Evolutionary conservation across 2,888 invertebrate genomes (phyloP).

Genomic region (Netelia virgata): DNA sequence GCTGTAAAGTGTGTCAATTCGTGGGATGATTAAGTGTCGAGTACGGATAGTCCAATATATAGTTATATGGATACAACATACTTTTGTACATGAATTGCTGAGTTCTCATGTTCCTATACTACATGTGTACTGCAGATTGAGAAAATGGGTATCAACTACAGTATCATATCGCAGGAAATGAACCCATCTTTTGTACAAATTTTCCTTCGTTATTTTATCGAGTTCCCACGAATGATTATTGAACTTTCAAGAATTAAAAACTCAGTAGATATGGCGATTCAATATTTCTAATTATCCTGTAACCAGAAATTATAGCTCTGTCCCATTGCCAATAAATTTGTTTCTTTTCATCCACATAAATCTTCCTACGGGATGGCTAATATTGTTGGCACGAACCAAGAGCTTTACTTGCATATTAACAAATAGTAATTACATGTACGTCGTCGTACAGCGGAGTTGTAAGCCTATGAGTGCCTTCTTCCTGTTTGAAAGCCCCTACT

Average conservation of each 20-base stretch:
- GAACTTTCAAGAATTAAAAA: too few species aligned
- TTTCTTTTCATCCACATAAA: too few species aligned
- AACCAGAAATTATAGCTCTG: too few species aligned
- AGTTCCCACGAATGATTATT: too few species aligned
- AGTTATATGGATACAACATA: not conserved
- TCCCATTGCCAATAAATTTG: too few species aligned
- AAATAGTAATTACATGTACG: conserved; percentile 55
- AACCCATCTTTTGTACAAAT: too few species aligned
- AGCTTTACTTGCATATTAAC: conserved; percentile 52
- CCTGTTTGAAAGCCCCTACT: conserved; percentile 78
- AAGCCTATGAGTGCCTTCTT: conserved; percentile 81
- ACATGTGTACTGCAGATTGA: not conserved
- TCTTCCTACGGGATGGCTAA: not conserved
- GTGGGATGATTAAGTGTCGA: conserved; percentile 57
- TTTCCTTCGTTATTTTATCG: too few species aligned
- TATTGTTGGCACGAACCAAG: conserved; percentile 1
- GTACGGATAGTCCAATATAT: conserved; percentile 5
- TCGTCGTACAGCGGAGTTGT: conserved; percentile 70
- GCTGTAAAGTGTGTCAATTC: conserved; percentile 59
- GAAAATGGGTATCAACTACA: not conserved
- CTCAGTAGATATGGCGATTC: too few species aligned
- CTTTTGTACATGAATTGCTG: conserved; percentile 31
- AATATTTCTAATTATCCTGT: too few species aligned
- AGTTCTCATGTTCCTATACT: conserved; percentile 9
- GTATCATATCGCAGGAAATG: too few species aligned